Evolutionary conservation across 2,797 vertebrate genomes (phyloP), one percentile per base, ranked within the genome.

Genomic region (Danio kyathit): DNA sequence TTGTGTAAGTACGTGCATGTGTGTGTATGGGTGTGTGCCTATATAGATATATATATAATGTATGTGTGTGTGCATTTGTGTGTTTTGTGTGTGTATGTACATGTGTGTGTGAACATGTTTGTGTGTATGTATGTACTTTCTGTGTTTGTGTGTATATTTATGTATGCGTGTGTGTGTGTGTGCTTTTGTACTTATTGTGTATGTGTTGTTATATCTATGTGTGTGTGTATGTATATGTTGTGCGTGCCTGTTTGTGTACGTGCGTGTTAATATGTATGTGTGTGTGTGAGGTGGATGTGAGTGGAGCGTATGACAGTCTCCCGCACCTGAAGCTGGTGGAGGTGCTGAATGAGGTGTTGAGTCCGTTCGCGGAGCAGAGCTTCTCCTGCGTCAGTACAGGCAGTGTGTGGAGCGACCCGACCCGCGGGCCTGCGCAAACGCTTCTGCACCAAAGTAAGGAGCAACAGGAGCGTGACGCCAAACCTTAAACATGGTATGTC

Each of bases 241-340:
- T 49, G 44, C 48, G 48, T 52, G 5, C n/a, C n/a, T n/a, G n/a
- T n/a, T n/a, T 43, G 12, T 51, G 48, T 51, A 21, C 52, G 12
- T 21, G 3, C 46, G 7, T 56, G 13, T 72, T n/a, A n/a, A n/a
- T n/a, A n/a, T n/a, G 7, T 63, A 7, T 38, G 5, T 51, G 43
- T 78, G 5, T 75, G 54, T 48, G 16, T 10, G 44, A 99, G 98
- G 92, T 95, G 81, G 98, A 99, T 71, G 93, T 99, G 46, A 94
- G 92, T 6, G 94, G 95, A 16, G 98, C 98, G 4, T 99, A 93
- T 6, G 97, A 99, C 21, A 92, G 92, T 83, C 94, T 99, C 38
- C 97, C 96, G 43, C 97, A 97, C 83, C 83, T 90, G 10, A 97
- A 95, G 88, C 94, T 99, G 1, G 73, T 91, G 5, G 94, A 97